Conservation (phyloP, 2,113 vertebrate genomes). For the Crotophaga sulcirostris region DNA sequence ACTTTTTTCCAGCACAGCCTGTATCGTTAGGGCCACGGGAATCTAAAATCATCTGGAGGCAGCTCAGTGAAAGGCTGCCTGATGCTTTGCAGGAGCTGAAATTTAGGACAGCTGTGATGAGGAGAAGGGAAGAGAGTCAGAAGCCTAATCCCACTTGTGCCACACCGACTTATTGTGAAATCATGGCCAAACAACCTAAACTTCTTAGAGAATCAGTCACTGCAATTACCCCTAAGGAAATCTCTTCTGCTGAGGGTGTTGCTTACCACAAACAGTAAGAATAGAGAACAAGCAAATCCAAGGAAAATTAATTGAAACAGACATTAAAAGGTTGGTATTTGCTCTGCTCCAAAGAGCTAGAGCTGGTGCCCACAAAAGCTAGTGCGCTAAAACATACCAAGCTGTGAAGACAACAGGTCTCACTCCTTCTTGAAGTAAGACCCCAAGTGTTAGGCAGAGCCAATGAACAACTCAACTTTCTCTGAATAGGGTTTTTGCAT, state of each 20-base stretch:
- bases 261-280: neutral
- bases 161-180: neutral
- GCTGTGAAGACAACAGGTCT: neutral
- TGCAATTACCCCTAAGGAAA: neutral
- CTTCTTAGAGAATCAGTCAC: neutral
- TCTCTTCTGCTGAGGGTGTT: neutral
- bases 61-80: neutral
- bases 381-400: neutral
- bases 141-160: neutral
- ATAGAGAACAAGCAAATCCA: neutral
- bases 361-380: neutral
- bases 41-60: neutral
- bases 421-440: neutral
- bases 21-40: neutral
- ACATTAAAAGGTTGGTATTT: neutral
- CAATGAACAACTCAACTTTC: neutral
- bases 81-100: neutral
- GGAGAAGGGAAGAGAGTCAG: neutral
- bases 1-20: neutral
- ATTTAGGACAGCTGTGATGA: neutral
- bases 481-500: neutral
- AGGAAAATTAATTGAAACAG: neutral
- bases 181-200: neutral
- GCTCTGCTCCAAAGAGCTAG: neutral
- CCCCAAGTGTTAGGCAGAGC: neutral